phyloP scores from a whole-genome alignment of 2,888 invertebrate species.

The Tipula vernalis region DNA sequence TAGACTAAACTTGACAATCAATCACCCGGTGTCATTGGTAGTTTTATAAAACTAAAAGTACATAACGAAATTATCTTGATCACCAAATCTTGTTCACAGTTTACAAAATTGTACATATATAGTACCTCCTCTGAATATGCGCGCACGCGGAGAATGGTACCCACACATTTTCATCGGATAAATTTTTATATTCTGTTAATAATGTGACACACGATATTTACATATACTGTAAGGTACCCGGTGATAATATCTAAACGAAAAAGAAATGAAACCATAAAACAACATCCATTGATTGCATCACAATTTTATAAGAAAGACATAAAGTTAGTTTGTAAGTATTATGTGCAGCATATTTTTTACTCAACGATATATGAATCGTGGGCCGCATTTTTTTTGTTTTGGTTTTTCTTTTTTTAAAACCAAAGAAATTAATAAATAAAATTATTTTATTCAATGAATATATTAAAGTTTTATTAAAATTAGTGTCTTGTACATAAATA shows the following conservation, averaged over 20 bases:
- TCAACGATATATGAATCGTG: not conserved
- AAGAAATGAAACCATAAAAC: not conserved
- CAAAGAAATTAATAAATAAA: not conserved
- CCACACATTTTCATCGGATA: not conserved
- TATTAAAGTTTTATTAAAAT: not conserved
- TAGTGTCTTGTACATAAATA: not conserved
- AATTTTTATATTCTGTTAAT: not conserved
- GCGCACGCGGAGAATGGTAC: not conserved
- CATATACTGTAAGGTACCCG: not conserved
- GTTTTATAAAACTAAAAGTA: not conserved
- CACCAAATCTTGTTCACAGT: not conserved
- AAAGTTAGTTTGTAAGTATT: not conserved
- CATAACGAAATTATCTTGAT: not conserved
- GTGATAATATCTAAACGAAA: not conserved
- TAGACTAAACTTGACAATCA: not conserved
- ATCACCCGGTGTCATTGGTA: not conserved
- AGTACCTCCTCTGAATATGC: not conserved
- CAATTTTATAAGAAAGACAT: not conserved
- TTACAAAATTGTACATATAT: not conserved
- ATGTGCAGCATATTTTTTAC: not conserved
- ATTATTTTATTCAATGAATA: not conserved
- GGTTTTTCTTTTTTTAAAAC: not conserved
- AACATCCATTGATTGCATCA: not conserved
- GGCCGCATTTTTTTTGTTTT: not conserved
- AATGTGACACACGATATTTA: not conserved